A percentile compares a stretch with the other conserved stretches of the same genome.
Evolutionary conservation across 2,888 invertebrate species (phyloP).

Genomic region (Drosophila paramelanica): DNA sequence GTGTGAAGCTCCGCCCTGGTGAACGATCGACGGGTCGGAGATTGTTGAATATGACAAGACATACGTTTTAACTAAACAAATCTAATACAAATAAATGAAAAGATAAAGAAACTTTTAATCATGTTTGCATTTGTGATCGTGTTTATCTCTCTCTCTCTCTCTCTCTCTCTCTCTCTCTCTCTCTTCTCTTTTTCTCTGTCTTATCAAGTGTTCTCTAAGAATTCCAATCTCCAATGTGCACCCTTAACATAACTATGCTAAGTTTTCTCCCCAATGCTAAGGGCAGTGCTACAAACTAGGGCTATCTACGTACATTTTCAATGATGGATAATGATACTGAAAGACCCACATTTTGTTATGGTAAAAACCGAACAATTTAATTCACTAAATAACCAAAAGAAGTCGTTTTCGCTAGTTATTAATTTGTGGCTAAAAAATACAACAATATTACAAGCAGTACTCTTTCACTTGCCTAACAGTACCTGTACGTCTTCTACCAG

Average conservation of each 20-base stretch:
- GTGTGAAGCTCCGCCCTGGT: constrained; percentile 27
- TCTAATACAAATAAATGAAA: constrained; percentile 57
- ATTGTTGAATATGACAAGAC: constrained; percentile 65
- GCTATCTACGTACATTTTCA: no score
- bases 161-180: background rate
- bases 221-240: constrained; percentile 13
- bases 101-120: constrained; percentile 21
- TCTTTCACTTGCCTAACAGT: no score
- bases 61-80: constrained; percentile 54
- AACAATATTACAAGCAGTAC: no score
- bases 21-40: constrained; percentile 19
- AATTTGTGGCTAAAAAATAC: no score
- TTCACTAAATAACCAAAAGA: no score
- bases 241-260: background rate
- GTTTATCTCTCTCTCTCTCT: constrained; percentile 2
- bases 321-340: no score
- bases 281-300: no score
- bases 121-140: constrained; percentile 7
- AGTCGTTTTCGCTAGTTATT: no score
- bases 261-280: background rate
- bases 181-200: background rate
- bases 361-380: no score
- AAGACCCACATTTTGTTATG: no score
- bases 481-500: no score
- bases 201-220: background rate